phyloP scores from a whole-genome alignment of 2,797 vertebrate species.

The Cryptoprocta ferox region DNA sequence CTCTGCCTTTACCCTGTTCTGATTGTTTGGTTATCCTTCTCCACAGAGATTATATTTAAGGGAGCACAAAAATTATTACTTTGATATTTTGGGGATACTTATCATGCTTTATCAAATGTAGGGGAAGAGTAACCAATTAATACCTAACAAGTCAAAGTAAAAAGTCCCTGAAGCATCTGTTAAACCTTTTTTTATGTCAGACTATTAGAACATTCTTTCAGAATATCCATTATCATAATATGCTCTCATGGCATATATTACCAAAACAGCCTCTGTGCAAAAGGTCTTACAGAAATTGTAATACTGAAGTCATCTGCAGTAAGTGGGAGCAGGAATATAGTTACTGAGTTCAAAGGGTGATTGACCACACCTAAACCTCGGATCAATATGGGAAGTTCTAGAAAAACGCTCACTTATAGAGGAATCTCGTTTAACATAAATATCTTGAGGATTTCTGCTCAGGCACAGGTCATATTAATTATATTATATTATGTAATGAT shows the following conservation, averaged over 20 bases:
- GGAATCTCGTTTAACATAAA: not conserved
- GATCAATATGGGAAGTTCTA: not conserved
- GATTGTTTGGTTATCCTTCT: conserved; percentile 37
- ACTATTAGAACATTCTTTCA: not conserved
- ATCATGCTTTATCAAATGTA: not conserved
- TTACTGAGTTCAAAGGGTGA: not conserved
- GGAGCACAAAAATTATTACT: conserved; percentile 17
- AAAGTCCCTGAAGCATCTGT: not conserved
- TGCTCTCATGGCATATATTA: not conserved
- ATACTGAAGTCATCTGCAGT: not conserved
- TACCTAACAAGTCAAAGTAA: not conserved
- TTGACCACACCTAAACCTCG: not conserved
- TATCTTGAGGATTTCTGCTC: not conserved
- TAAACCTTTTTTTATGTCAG: not conserved
- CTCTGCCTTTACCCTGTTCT: conserved; percentile 21
- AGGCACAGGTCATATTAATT: not conserved
- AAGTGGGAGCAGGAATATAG: not conserved
- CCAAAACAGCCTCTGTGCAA: not conserved
- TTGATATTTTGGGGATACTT: not conserved
- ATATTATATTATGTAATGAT: not conserved
- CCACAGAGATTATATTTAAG: not conserved
- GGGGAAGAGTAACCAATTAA: not conserved
- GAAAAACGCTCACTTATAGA: not conserved
- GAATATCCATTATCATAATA: not conserved
- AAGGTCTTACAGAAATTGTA: not conserved